Percentiles rank a stretch among this genome's conserved stretches.
These are phyloP conservation scores for Psammodynastes pulverulentus DNA, from an alignment of 2,113 vertebrate genomes.

Conservation along the genomic window DNA sequence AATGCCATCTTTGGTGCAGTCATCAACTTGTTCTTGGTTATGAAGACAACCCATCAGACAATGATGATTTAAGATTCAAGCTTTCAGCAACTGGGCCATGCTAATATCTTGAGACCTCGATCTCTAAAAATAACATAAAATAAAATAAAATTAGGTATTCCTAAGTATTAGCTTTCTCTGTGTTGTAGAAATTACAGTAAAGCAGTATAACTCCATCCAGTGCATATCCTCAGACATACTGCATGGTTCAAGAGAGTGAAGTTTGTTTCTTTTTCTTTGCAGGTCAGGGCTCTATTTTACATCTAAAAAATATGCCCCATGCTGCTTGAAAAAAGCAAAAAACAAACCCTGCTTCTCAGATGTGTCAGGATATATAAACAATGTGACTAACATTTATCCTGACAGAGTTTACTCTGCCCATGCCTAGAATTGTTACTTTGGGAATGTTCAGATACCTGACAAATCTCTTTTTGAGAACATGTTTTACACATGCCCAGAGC, in stretches of 20 bases:
- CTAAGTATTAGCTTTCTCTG: not conserved
- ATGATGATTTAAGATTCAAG: not conserved
- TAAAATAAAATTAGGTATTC: not conserved
- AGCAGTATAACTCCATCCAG: not conserved
- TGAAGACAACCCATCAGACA: not conserved
- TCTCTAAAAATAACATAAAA: not conserved
- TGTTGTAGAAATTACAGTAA: not conserved
- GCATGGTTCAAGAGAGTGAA: not conserved
- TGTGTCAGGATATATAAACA: not conserved
- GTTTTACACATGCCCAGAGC: not conserved
- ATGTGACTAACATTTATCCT: not conserved
- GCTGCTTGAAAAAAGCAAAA: not conserved
- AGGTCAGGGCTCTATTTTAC: not conserved
- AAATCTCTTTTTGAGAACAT: not conserved
- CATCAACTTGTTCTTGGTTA: not conserved
- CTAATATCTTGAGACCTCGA: not conserved
- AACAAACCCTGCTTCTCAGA: not conserved
- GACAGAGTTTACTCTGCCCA: not conserved
- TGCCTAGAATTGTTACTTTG: not conserved
- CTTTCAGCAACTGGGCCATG: not conserved
- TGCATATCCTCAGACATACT: not conserved
- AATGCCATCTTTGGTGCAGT: no score
- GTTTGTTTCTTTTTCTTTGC: not conserved
- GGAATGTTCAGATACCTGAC: not conserved
- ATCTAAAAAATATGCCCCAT: not conserved